These are phyloP conservation scores for Morelia viridis DNA, from an alignment of 2,797 vertebrate species.

Conservation along the genomic window DNA sequence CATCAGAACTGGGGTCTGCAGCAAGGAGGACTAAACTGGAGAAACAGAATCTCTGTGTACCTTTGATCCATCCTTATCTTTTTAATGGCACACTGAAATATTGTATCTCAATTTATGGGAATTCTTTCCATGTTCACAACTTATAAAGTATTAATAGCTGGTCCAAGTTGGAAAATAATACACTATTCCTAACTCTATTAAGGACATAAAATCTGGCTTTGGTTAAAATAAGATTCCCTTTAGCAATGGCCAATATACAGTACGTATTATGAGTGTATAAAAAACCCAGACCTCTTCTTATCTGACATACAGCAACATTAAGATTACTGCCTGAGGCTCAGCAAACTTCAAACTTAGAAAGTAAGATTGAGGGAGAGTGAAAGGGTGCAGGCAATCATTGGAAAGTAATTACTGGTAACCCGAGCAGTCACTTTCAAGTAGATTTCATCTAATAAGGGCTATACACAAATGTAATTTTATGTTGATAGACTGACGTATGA, in stretches of 20 bases:
- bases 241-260: constrained; percentile 65
- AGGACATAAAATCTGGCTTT: constrained; percentile 71
- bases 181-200: constrained; percentile 72
- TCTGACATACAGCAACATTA: constrained; percentile 55
- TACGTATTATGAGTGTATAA: constrained; percentile 54
- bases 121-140: constrained; percentile 69
- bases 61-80: constrained; percentile 65
- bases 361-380: constrained; percentile 62
- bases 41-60: constrained; percentile 24
- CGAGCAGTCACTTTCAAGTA: constrained; percentile 57
- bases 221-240: constrained; percentile 70
- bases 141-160: constrained; percentile 65
- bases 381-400: constrained; percentile 62
- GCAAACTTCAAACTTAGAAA: constrained; percentile 62
- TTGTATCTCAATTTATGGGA: constrained; percentile 63
- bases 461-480: constrained; percentile 55
- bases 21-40: background rate
- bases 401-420: constrained; percentile 66
- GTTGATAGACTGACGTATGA: constrained; percentile 43
- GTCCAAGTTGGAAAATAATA: constrained; percentile 72
- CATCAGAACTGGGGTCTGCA: background rate
- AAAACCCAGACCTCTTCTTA: constrained; percentile 64
- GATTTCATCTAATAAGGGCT: constrained; percentile 57
- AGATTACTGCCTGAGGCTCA: constrained; percentile 63
- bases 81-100: constrained; percentile 38